Evolutionary conservation across 2,797 vertebrate genomes (phyloP), one percentile per base, ranked within the genome.

Genomic region (Sternarchorhynchus goeldii): DNA sequence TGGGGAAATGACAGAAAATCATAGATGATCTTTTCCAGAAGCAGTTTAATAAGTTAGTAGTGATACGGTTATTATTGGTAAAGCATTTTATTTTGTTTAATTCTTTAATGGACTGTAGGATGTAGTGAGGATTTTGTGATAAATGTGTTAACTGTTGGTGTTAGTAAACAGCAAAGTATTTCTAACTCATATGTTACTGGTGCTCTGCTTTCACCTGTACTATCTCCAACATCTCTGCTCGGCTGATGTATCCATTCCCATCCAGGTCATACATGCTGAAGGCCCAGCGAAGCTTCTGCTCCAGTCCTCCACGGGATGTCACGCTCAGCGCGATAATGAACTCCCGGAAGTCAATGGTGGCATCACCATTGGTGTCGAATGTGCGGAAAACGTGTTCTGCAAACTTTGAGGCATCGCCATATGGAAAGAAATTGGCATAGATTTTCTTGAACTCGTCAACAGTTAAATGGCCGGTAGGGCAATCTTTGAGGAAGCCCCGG

Each of bases 381-480:
- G 94, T 94, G 81, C 94, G 94, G 74, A 94, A 94, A 29, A 94
- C 93, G 3, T 94, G 94, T 87, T 94, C 94, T 0, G 94, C 93
- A 0, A 94, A 94, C 90, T 94, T 94, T 0, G 93, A 94, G 60
- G 93, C 94, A 0, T 94, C 94, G 0, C 94, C 94, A 14, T 94
- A 94, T 0, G 94, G 94, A 84, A 94, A 94, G 85, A 94, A 94
- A 89, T 95, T 94, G 86, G 92, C 93, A 0, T 95, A 95, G 85
- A 95, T 94, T 88, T 94, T 94, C 90, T 94, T 94, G 88, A 95
- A 95, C 88, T 95, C 93, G 58, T 94, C 93, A 55, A 94, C 93
- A 0, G 91, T 95, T 36, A 95, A 89, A 84, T 93, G 93, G 14
- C 94, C 94, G 0, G 92, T 94, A 32, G 93, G 94, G 55, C 94